Base-by-base conservation (phyloP, 2,113 vertebrate genomes). In the Tiliqua scincoides region DNA sequence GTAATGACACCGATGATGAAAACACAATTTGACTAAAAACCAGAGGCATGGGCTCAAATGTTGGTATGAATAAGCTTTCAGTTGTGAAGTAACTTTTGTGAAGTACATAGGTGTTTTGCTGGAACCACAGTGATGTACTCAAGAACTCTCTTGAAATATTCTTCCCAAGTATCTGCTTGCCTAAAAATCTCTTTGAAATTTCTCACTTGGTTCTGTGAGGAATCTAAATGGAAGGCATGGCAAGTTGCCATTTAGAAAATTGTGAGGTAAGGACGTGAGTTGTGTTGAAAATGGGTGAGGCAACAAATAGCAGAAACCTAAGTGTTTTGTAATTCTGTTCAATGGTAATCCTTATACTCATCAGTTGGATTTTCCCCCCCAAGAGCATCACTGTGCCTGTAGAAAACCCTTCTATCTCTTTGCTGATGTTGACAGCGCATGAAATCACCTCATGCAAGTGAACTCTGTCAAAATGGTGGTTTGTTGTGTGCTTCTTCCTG, bases 401-500 rank as follows among this genome's bases (percentile, higher is more conserved):
- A 74, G 57, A 76, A 89, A 91, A 27, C 87, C 48, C 2, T 6
- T 86, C 43, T n/a, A 89, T 54, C 14, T 86, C 80, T 86, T 83
- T 91, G 79, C 48, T 68, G 63, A 57, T 91, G 80, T 87, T 83
- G 82, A 90, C 59, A 67, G 71, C 37, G 87, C 83, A 75, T 25
- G 23, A 85, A 90, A 68, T 91, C 57, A 76, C 89, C 62, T 88
- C 71, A 54, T 35, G 0, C 62, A 75, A 82, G 75, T 76, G 59
- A 85, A 35, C 54, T 75, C 11, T 84, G 35, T 59, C 15, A 85
- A 87, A 94, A 91, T 83, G 72, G 6, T 63, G 87, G 75, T 27
- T 0, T 70, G 74, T 89, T 91, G n/a, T 89, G 75, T 62, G 17
- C 89, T 89, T 91, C 75, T 74, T 89, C 86, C 74, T 73, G 11